phyloP scores from a whole-genome alignment of 2,888 invertebrate genomes.

The Drosophila monieri region DNA sequence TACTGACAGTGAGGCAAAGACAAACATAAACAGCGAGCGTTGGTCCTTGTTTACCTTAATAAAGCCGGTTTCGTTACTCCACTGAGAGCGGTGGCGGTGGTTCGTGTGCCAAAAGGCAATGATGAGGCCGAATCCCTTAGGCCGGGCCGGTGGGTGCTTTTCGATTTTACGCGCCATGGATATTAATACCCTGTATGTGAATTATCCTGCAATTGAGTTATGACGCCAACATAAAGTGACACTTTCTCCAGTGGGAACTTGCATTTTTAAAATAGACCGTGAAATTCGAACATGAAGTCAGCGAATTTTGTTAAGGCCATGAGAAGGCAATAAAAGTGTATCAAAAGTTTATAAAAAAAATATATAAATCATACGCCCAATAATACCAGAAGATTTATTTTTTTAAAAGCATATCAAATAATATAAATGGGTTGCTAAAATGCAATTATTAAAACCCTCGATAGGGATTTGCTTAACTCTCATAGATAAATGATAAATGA shows the following conservation, averaged over 20 bases:
- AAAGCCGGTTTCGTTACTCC: constrained; percentile 47
- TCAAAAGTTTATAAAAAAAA: not conserved
- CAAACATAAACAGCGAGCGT: constrained; percentile 74
- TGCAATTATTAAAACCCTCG: not conserved
- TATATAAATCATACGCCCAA: too few species aligned
- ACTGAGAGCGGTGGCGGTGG: not conserved
- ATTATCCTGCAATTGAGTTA: constrained; percentile 30
- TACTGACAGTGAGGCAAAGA: constrained; percentile 76
- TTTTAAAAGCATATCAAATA: not conserved
- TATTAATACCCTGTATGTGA: constrained; percentile 15
- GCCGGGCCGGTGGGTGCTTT: constrained; percentile 19
- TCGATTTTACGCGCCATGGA: constrained; percentile 17
- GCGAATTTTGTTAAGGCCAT: not conserved
- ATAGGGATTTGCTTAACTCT: not conserved
- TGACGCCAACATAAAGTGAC: constrained; percentile 24
- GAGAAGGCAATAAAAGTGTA: not conserved
- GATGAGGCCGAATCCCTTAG: constrained; percentile 2
- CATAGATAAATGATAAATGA: not conserved
- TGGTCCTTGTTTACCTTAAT: constrained; percentile 73
- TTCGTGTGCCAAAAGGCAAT: constrained; percentile 7
- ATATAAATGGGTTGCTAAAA: not conserved
- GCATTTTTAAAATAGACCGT: constrained; percentile 5
- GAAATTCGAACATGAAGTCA: not conserved
- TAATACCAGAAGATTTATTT: too few species aligned
- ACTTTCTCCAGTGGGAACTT: constrained; percentile 20